Conservation (phyloP, 2,797 vertebrate species). For the Eutrigla gurnardus region DNA sequence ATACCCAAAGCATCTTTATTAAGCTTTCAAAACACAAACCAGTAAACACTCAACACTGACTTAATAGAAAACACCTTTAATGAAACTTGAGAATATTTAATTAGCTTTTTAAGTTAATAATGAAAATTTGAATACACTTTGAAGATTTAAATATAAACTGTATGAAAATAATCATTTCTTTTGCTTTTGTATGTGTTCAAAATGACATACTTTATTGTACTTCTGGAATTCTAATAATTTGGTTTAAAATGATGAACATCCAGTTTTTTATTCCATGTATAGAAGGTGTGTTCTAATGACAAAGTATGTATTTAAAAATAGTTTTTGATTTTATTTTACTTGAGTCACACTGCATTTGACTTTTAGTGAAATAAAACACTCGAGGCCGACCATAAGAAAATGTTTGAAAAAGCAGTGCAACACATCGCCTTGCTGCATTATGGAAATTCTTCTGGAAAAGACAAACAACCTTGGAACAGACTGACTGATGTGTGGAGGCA, state of each 20-base stretch:
- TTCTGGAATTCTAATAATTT: not conserved
- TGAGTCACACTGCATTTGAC: not conserved
- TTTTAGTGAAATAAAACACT: not conserved
- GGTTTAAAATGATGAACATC: not conserved
- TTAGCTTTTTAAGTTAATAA: too few relatives aligned
- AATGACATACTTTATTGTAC: too few relatives aligned
- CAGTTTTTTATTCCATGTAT: too few relatives aligned
- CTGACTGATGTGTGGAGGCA: not conserved
- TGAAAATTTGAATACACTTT: not conserved
- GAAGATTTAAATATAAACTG: too few relatives aligned
- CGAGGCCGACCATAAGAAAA: not conserved
- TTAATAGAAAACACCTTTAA: too few relatives aligned
- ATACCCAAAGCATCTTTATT: too few relatives aligned
- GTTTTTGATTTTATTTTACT: too few relatives aligned
- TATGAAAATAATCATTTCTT: too few relatives aligned
- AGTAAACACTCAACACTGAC: too few relatives aligned
- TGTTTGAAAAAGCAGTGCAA: not conserved
- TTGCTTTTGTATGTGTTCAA: too few relatives aligned
- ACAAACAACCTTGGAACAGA: not conserved
- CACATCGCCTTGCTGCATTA: not conserved
- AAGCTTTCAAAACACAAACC: too few relatives aligned
- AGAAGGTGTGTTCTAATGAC: not conserved
- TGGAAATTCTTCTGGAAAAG: not conserved
- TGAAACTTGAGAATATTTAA: not conserved
- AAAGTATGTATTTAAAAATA: not conserved